phyloP scores from a whole-genome alignment of 2,113 vertebrate genomes.

The Deroptyus accipitrinus region DNA sequence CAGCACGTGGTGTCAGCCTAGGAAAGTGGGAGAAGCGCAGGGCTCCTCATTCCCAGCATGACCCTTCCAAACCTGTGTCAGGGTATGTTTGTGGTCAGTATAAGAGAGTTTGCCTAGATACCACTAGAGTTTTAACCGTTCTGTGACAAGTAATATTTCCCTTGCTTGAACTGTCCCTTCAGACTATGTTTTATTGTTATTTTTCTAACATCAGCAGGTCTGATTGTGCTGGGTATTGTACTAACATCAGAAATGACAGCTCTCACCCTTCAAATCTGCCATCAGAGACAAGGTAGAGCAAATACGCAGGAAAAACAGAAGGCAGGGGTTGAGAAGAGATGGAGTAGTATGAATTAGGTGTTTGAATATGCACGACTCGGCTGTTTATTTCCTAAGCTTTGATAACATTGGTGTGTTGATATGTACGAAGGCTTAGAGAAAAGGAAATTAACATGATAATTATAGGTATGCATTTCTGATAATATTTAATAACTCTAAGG shows the following conservation, averaged over 20 bases:
- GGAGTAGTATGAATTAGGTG: rapidly evolving
- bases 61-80: not conserved
- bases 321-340: not conserved
- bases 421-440: not conserved
- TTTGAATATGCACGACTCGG: not conserved
- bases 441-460: not conserved
- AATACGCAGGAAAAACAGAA: not conserved
- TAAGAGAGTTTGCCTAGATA: not conserved
- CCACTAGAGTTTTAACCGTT: not conserved
- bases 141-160: not conserved
- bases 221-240: not conserved
- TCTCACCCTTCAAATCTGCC: not conserved
- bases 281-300: not conserved
- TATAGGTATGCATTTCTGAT: not conserved
- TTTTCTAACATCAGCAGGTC: not conserved
- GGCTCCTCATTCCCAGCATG: not conserved
- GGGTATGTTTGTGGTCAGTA: not conserved
- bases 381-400: not conserved
- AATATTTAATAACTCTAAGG: not conserved
- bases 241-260: not conserved
- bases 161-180: not conserved
- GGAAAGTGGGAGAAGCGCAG: not conserved
- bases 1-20: not conserved
- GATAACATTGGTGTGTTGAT: not conserved
- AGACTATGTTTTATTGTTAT: not conserved